These are phyloP conservation scores for Lithobius niger DNA, from an alignment of 1,140 invertebrate species.

Conservation along the genomic window DNA sequence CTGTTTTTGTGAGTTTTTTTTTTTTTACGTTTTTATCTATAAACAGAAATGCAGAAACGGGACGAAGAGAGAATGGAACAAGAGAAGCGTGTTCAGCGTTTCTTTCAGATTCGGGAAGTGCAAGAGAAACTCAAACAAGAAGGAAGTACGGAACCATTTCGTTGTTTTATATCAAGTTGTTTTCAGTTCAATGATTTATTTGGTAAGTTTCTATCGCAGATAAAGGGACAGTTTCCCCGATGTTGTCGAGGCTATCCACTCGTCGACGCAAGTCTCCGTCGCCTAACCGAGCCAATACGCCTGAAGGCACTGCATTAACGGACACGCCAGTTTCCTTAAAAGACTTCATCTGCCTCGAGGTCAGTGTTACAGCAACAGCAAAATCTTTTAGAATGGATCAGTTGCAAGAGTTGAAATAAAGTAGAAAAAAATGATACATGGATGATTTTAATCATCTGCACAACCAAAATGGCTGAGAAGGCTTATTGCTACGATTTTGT, in stretches of 20 bases:
- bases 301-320: background rate
- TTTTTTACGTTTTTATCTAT: no score
- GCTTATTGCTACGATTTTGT: no score
- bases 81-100: background rate
- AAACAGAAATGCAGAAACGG: conserved; percentile 1
- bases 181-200: background rate
- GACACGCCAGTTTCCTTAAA: background rate
- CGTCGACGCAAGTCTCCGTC: conserved; percentile 2
- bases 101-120: background rate
- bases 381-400: no score
- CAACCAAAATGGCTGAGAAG: no score
- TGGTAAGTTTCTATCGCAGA: background rate
- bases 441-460: no score
- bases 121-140: background rate
- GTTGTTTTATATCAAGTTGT: background rate
- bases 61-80: conserved; percentile 5
- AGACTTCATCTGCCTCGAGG: background rate
- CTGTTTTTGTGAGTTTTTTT: no score
- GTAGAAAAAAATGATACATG: no score
- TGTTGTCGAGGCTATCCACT: background rate
- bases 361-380: no score
- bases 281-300: background rate
- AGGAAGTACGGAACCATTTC: background rate
- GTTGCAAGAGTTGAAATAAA: conserved; percentile 19
- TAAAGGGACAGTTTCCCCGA: background rate